These are phyloP conservation scores for Psittacula derbiana DNA, from an alignment of 2,797 vertebrate genomes.

Conservation along the genomic window DNA sequence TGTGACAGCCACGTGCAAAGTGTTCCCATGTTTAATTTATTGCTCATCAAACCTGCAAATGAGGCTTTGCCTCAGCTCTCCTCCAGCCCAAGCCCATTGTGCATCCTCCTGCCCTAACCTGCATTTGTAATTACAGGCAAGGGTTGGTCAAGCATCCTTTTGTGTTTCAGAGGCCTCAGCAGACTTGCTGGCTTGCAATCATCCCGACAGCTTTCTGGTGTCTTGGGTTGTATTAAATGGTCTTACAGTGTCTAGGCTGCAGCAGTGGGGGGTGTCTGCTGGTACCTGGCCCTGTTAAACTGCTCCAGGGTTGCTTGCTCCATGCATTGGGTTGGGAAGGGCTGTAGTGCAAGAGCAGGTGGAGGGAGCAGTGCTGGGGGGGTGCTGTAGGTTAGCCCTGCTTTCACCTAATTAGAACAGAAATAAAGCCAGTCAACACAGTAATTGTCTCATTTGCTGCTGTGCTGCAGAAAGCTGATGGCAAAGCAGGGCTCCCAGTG, in stretches of 20 bases:
- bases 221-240: background rate
- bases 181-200: background rate
- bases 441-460: background rate
- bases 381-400: background rate
- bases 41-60: background rate
- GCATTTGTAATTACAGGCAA: background rate
- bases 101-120: background rate
- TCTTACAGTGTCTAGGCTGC: background rate
- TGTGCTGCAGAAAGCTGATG: background rate
- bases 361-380: background rate
- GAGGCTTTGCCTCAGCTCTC: background rate
- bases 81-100: background rate
- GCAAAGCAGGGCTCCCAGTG: accelerated
- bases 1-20: background rate
- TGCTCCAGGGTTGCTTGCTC: background rate
- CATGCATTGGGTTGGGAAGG: accelerated
- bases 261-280: background rate
- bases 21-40: background rate
- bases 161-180: background rate
- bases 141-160: background rate
- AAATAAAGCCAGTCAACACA: background rate
- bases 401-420: background rate
- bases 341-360: background rate
- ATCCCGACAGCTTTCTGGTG: background rate
- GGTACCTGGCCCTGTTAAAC: background rate